phyloP scores from a whole-genome alignment of 2,113 vertebrate genomes.

The Ancistrus triradiatus region DNA sequence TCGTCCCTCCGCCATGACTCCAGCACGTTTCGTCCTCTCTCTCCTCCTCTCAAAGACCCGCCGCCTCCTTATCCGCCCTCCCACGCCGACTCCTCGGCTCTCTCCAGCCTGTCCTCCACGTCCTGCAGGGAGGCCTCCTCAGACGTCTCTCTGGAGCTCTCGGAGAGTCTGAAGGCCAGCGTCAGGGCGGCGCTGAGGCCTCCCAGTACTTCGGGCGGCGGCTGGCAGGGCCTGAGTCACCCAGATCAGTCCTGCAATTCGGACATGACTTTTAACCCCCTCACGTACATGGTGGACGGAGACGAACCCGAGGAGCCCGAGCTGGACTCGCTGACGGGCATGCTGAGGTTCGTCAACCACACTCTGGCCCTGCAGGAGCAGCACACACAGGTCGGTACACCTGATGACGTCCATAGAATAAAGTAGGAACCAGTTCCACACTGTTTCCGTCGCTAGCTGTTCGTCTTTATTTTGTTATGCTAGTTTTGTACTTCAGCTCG shows the following conservation, averaged over 20 bases:
- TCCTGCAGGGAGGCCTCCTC: constrained; percentile 16
- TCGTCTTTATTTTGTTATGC: too few relatives aligned
- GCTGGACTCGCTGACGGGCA: constrained; percentile 58
- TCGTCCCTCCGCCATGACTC: constrained; percentile 27
- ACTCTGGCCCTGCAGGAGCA: constrained; percentile 66
- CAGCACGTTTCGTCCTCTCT: constrained; percentile 20
- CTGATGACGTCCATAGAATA: too few relatives aligned
- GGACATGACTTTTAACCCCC: constrained; percentile 66
- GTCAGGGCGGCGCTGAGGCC: constrained; percentile 50
- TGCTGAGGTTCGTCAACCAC: constrained; percentile 69
- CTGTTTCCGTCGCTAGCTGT: too few relatives aligned
- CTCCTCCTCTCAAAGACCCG: constrained; percentile 35
- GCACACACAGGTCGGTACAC: constrained; percentile 24
- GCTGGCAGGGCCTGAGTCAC: constrained; percentile 59
- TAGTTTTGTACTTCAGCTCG: too few relatives aligned
- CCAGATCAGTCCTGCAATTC: constrained; percentile 42
- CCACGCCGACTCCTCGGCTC: neutral
- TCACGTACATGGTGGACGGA: constrained; percentile 61
- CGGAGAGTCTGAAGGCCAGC: constrained; percentile 54
- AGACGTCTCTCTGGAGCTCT: constrained; percentile 56
- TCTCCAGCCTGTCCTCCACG: constrained; percentile 26
- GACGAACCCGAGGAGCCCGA: constrained; percentile 44
- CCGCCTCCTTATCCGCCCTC: neutral
- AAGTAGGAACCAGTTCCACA: too few relatives aligned
- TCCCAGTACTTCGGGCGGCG: constrained; percentile 33